Conservation (phyloP, 1,140 invertebrate species). For the Pseudomyrmex concolor region DNA sequence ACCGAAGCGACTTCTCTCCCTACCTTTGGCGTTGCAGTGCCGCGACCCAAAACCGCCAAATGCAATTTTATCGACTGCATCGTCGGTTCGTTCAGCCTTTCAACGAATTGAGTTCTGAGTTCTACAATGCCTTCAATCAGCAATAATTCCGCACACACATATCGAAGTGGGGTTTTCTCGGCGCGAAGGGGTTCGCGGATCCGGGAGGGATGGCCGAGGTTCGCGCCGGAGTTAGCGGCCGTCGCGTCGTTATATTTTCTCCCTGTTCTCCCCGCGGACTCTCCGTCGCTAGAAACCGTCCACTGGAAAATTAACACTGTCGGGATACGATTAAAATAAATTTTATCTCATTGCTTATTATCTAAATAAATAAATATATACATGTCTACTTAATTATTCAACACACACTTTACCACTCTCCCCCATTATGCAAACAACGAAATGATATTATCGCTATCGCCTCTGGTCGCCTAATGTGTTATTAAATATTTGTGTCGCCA, state of each 20-base stretch:
- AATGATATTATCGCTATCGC: neutral
- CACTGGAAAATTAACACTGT: constrained; percentile 81
- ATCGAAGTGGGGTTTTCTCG: constrained; percentile 43
- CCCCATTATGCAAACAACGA: neutral
- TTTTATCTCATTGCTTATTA: neutral
- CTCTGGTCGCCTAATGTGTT: neutral
- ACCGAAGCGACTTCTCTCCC: neutral
- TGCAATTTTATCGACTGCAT: constrained; percentile 77
- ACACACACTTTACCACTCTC: neutral
- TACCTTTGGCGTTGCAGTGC: neutral
- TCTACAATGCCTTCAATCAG: constrained; percentile 82
- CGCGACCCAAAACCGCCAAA: constrained; percentile 70
- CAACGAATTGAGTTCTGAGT: constrained; percentile 55
- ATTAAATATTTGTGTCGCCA: constrained; percentile 3
- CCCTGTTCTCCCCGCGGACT: constrained; percentile 59
- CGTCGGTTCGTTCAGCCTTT: constrained; percentile 62
- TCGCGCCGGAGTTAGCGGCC: neutral
- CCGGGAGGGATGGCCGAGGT: constrained; percentile 13
- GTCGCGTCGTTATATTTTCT: constrained; percentile 64
- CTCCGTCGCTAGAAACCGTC: constrained; percentile 73
- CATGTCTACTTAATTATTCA: constrained; percentile 1
- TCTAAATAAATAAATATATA: constrained; percentile 2
- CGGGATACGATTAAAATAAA: constrained; percentile 67
- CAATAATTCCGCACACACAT: constrained; percentile 76
- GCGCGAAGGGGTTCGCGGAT: constrained; percentile 40